Percentiles rank a stretch among this genome's conserved stretches.
These are phyloP conservation scores for Ypsolopha sequella DNA, from an alignment of 2,888 invertebrate species.

Conservation along the genomic window DNA sequence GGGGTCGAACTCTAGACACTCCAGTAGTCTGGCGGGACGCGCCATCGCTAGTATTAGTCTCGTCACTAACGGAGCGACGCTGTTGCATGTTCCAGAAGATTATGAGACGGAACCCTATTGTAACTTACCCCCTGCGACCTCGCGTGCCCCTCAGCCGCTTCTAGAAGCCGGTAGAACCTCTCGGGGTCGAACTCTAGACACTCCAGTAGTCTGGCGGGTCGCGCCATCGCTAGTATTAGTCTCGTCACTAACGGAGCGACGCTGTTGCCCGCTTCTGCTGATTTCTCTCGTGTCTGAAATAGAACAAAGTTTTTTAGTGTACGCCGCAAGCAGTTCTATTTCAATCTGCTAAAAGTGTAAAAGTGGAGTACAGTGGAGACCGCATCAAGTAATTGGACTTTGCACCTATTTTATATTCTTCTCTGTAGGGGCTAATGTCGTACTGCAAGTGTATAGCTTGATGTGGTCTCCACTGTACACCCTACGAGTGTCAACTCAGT, in stretches of 20 bases:
- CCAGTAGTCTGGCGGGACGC: conserved; percentile 93
- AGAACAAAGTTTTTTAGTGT: background rate
- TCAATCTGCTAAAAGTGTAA: too few species aligned
- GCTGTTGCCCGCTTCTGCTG: conserved; percentile 82
- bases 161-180: conserved; percentile 96
- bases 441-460: too few species aligned
- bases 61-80: conserved; percentile 91
- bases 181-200: conserved; percentile 99
- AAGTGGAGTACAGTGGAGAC: too few species aligned
- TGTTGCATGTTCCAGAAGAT: conserved; percentile 80
- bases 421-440: too few species aligned
- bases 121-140: conserved; percentile 68
- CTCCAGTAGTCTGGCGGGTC: conserved; percentile 95
- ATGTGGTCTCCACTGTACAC: too few species aligned
- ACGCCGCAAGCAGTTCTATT: too few species aligned
- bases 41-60: conserved; percentile 95
- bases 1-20: conserved; percentile 99
- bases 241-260: conserved; percentile 93
- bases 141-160: conserved; percentile 96
- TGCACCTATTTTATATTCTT: too few species aligned
- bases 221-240: conserved; percentile 92
- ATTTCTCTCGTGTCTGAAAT: conserved; percentile 4
- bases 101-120: background rate
- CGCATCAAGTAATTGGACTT: too few species aligned
- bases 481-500: too few species aligned